phyloP scores from a whole-genome alignment of 1,140 invertebrate genomes.

The Nebria ingens region DNA sequence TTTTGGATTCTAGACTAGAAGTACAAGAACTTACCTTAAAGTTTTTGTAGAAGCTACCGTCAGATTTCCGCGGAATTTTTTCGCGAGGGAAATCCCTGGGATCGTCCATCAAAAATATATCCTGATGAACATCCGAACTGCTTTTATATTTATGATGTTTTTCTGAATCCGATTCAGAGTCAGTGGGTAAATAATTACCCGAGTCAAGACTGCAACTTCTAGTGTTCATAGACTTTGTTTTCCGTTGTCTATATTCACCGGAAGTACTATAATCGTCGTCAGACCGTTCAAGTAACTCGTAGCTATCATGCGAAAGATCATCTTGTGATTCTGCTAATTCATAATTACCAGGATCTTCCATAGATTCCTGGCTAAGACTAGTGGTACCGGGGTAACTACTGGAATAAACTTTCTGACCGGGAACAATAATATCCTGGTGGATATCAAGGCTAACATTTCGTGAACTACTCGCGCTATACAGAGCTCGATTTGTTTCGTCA shows the following conservation, averaged over 20 bases:
- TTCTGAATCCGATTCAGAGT: constrained; percentile 51
- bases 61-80: constrained; percentile 53
- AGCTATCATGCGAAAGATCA: constrained; percentile 80
- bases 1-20: constrained; percentile 54
- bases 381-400: constrained; percentile 75
- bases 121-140: constrained; percentile 43
- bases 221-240: constrained; percentile 22
- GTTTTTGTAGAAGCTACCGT: constrained; percentile 55
- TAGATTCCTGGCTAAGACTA: constrained; percentile 48
- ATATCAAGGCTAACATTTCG: constrained; percentile 47
- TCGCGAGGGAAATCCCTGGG: constrained; percentile 53
- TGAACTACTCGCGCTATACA: constrained; percentile 44
- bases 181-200: constrained; percentile 49
- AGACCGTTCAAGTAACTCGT: constrained; percentile 69
- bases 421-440: constrained; percentile 43
- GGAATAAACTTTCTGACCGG: constrained; percentile 58
- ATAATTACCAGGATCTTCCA: constrained; percentile 44
- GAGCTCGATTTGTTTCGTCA: constrained; percentile 54
- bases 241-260: constrained; percentile 25
- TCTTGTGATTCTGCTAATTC: constrained; percentile 64
- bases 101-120: constrained; percentile 56
- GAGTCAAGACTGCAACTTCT: constrained; percentile 58
- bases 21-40: constrained; percentile 50
- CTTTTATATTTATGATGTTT: constrained; percentile 46
- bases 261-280: constrained; percentile 45